Base-by-base conservation (phyloP, 1,140 invertebrate genomes). In the Rhagoletis pomonella region DNA sequence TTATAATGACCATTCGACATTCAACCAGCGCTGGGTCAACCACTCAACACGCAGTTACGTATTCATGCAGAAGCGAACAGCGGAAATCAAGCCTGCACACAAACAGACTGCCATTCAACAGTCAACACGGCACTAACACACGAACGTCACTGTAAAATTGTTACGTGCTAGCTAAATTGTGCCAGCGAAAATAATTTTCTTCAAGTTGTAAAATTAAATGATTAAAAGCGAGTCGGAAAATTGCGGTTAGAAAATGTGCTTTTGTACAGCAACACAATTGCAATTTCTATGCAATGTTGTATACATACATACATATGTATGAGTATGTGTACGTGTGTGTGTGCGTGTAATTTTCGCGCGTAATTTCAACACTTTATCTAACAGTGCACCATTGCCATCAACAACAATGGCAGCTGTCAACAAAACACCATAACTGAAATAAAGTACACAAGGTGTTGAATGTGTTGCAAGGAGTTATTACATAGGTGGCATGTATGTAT, bases 201-300 rank as follows among this genome's bases (percentile, higher is more conserved):
- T 81, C 73, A 81, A 81, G 73, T 81, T 81, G 73, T 81, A 81
- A 81, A 81, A 81, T 81, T 55, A 81, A 81, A 81, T 81, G 73
- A 81, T 55, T 81, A 81, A 81, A 81, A 81, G 44, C 44, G 73
- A 81, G 73, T 81, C 19, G 73, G 73, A 73, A 73, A 81, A 55
- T 81, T 81, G 73, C 73, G 50, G 73, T 81, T 17, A 47, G 44
- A 55, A 81, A 19, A 55, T 55, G 73, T 81, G 14, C 6, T 67
- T 50, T 29, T n/a, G n/a, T n/a, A 3, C n/a, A 81, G 73, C 73
- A 73, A 69, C 39, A 44, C 67, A 14, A 69, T 44, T 69, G 67
- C 67, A 69, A 73, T 73, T 17, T 47, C 44, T 42, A 12, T 12
- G 9, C 10, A 44, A 14, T 73, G 67, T 73, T 12, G 59, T 62